phyloP scores from a whole-genome alignment of 2,888 invertebrate species.

The Metellina segmentata region DNA sequence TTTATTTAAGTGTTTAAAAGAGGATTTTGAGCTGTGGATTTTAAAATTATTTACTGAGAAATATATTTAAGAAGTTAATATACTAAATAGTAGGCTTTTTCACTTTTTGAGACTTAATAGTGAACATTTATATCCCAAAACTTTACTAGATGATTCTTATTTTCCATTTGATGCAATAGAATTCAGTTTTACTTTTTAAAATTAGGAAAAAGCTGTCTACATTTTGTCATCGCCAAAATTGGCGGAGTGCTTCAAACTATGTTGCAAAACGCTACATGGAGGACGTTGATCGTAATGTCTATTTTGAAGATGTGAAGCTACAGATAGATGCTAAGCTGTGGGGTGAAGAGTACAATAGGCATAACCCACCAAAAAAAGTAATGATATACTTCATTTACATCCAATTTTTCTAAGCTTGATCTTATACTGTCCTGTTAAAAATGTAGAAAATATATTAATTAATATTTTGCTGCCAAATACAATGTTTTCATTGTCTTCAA shows the following conservation, averaged over 20 bases:
- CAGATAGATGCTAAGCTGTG: constrained; percentile 85
- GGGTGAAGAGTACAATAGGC: constrained; percentile 84
- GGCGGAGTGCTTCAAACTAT: constrained; percentile 83
- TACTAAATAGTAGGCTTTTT: too few relatives aligned
- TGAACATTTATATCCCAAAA: background rate
- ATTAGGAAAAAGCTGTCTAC: constrained; percentile 82
- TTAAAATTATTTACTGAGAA: too few relatives aligned
- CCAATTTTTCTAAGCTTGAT: too few relatives aligned
- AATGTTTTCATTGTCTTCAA: background rate
- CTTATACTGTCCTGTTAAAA: too few relatives aligned
- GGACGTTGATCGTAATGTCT: constrained; percentile 82
- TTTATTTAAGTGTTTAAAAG: too few relatives aligned
- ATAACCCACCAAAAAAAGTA: constrained; percentile 84
- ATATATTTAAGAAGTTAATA: too few relatives aligned
- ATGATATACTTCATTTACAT: too few relatives aligned
- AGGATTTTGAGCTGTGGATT: too few relatives aligned
- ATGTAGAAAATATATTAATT: too few relatives aligned
- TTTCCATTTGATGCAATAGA: background rate
- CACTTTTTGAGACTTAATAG: background rate
- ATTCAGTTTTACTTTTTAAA: background rate
- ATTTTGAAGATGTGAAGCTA: constrained; percentile 84
- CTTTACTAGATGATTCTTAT: background rate
- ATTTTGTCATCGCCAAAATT: constrained; percentile 81
- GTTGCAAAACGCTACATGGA: constrained; percentile 84
- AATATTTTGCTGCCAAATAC: background rate